These are phyloP conservation scores for Vannuccia rotundouncinata DNA, from an alignment of 2,888 invertebrate genomes.

Conservation along the genomic window DNA sequence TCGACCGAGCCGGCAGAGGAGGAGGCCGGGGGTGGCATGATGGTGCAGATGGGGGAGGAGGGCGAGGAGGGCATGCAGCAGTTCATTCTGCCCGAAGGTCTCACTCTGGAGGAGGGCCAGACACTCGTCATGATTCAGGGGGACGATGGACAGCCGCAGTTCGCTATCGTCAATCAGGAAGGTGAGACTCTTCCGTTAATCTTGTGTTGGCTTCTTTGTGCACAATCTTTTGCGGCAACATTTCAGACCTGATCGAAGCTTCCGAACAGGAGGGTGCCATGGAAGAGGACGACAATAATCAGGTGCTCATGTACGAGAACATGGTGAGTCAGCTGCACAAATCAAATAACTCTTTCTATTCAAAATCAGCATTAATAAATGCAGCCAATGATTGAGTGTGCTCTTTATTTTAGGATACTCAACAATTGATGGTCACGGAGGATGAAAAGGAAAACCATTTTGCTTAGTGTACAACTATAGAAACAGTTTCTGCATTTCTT, in stretches of 20 bases:
- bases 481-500: too few species aligned
- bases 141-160: slow-evolving; percentile 33
- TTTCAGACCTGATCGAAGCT: neutral
- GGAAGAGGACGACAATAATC: neutral
- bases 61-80: slow-evolving; percentile 23
- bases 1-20: neutral
- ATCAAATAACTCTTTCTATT: too few species aligned
- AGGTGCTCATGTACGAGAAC: slow-evolving; percentile 9
- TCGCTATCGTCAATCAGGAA: slow-evolving; percentile 29
- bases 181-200: too few species aligned
- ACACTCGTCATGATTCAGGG: slow-evolving; percentile 32
- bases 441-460: slow-evolving; percentile 13
- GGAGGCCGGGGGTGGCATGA: neutral
- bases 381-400: too few species aligned
- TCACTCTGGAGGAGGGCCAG: slow-evolving; percentile 23
- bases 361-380: neutral
- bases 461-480: too few species aligned
- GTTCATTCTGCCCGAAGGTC: slow-evolving; percentile 16
- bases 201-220: too few species aligned
- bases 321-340: neutral
- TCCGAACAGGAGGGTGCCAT: neutral
- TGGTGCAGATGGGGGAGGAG: neutral
- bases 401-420: neutral
- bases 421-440: neutral
- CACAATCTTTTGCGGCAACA: neutral